Evolutionary conservation across 2,113 vertebrate genomes (phyloP).

Genomic region (Hippopotamus amphibius): DNA sequence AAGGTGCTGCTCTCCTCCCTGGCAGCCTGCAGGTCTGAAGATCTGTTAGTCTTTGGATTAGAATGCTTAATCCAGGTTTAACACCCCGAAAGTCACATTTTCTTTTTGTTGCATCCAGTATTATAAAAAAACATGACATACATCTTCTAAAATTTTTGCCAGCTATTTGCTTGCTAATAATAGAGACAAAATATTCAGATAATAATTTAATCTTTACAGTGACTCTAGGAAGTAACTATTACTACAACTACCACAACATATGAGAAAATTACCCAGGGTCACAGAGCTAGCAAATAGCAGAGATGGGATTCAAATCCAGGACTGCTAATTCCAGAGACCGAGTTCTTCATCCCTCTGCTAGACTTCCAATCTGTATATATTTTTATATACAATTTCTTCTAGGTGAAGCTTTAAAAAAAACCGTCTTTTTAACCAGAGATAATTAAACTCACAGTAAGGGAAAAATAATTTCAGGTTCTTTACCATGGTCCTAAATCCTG

Average conservation of each 20-base stretch:
- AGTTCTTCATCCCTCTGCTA: neutral
- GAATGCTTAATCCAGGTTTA: neutral
- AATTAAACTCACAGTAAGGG: neutral
- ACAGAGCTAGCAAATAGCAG: neutral
- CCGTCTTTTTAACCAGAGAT: neutral
- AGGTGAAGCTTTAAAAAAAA: constrained; percentile 23
- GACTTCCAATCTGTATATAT: neutral
- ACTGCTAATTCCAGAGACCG: neutral
- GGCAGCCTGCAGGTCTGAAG: neutral
- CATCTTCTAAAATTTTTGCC: neutral
- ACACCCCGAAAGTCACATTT: neutral
- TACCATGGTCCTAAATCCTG: neutral
- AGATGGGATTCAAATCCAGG: neutral
- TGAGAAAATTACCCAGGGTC: neutral
- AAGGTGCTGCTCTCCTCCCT: no score
- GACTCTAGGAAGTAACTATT: neutral
- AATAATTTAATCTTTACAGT: neutral
- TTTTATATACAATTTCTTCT: neutral
- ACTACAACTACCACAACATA: neutral
- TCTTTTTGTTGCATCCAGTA: neutral
- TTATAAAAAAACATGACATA: neutral
- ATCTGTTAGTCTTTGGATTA: neutral
- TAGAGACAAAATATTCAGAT: neutral
- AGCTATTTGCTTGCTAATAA: neutral
- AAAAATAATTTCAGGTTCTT: constrained; percentile 14